Evolutionary conservation across 1,140 invertebrate species (phyloP).

Genomic region (Luehdorfia chinensis): DNA sequence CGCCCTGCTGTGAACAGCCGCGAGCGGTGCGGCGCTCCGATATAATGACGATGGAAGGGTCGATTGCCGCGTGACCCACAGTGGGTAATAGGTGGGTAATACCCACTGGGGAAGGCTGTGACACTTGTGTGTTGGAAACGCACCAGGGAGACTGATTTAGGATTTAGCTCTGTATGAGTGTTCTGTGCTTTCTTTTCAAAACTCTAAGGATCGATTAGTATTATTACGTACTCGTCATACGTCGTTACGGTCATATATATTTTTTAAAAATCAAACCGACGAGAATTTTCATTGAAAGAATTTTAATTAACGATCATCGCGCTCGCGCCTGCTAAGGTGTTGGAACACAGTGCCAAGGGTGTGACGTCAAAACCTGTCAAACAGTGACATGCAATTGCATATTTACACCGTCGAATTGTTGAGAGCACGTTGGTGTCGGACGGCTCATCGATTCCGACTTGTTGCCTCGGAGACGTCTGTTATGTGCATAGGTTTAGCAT

Average conservation of each 20-base stretch:
- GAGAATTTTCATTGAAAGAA: not conserved
- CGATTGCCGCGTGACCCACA: constrained; percentile 35
- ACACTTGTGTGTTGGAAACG: constrained; percentile 25
- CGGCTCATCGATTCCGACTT: constrained; percentile 37
- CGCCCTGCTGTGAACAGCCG: constrained; percentile 94
- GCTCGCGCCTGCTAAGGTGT: constrained; percentile 70
- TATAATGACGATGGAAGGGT: constrained; percentile 70
- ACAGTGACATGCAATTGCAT: constrained; percentile 76
- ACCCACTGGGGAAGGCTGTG: constrained; percentile 31
- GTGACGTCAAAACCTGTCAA: constrained; percentile 77
- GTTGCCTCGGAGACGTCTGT: constrained; percentile 51
- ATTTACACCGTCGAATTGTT: constrained; percentile 62
- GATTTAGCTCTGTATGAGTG: constrained; percentile 1
- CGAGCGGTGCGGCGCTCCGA: constrained; percentile 76
- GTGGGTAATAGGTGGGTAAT: constrained; percentile 16
- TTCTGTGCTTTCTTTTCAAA: not conserved
- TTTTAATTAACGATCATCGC: constrained; percentile 34
- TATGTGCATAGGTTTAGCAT: constrained; percentile 75
- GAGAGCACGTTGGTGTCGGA: constrained; percentile 39
- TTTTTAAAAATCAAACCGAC: not conserved
- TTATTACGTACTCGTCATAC: too few relatives aligned
- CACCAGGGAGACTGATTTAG: not conserved
- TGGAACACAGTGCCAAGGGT: constrained; percentile 77
- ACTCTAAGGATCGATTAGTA: not conserved
- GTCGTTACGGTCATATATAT: too few relatives aligned